Conservation (phyloP, 2,797 vertebrate species). For the Melanotaenia nigrans region DNA sequence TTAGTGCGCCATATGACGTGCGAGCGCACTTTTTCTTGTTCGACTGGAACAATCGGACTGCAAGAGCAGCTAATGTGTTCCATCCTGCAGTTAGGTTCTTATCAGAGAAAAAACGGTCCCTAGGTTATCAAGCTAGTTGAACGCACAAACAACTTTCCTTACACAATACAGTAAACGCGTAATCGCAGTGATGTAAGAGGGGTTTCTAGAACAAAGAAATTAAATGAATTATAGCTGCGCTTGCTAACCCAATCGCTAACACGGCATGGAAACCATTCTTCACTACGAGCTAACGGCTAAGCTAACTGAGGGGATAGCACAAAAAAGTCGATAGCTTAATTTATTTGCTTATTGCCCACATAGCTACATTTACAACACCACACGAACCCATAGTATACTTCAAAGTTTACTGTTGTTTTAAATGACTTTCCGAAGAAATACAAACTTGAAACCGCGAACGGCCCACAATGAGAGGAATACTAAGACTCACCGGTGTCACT, state of each 20-base stretch:
- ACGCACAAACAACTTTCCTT: fast-evolving
- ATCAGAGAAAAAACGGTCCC: not conserved
- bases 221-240: constrained; percentile 15
- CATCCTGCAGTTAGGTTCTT: not conserved
- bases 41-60: constrained; percentile 66
- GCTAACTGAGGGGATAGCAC: constrained; percentile 58
- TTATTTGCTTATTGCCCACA: not conserved
- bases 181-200: not conserved
- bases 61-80: constrained; percentile 28
- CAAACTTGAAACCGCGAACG: constrained; percentile 18
- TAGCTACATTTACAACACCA: not conserved
- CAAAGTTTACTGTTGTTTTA: not conserved
- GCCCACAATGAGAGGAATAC: not conserved
- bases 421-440: not conserved
- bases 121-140: fast-evolving
- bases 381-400: fast-evolving
- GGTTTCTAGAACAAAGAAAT: constrained; percentile 49
- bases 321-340: constrained; percentile 39
- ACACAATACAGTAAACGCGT: fast-evolving
- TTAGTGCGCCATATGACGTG: constrained; percentile 65
- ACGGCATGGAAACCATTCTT: constrained; percentile 73
- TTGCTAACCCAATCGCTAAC: constrained; percentile 58
- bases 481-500: constrained; percentile 76
- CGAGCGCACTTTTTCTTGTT: constrained; percentile 77
- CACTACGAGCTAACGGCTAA: constrained; percentile 60